A percentile compares a stretch with the other conserved stretches of the same genome.
Conservation (phyloP, 2,797 vertebrate species). For the Melanotaenia pygmaea region DNA sequence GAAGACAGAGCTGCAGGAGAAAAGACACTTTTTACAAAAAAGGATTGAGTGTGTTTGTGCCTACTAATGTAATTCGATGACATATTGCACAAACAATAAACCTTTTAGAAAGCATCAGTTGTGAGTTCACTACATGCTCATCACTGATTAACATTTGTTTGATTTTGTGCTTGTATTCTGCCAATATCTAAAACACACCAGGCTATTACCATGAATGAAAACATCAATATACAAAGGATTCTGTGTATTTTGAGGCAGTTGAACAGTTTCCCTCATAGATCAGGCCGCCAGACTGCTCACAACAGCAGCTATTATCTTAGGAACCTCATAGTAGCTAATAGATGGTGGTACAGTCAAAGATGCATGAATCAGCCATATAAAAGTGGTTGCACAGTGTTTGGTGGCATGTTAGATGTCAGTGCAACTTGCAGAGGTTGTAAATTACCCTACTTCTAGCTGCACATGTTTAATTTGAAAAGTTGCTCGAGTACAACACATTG, state of each 20-base stretch:
- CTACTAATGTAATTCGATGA: neutral
- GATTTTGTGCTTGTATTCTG: slow-evolving; percentile 1
- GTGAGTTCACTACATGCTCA: slow-evolving; percentile 13
- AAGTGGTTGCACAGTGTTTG: slow-evolving; percentile 35
- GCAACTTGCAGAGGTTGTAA: slow-evolving; percentile 33
- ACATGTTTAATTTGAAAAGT: slow-evolving; percentile 47
- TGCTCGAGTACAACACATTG: slow-evolving; percentile 20
- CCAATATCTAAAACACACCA: slow-evolving; percentile 1
- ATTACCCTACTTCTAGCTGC: slow-evolving; percentile 30
- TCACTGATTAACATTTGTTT: slow-evolving; percentile 26
- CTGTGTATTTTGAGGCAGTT: slow-evolving; percentile 12
- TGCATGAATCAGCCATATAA: slow-evolving; percentile 15
- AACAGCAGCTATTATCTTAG: slow-evolving; percentile 23
- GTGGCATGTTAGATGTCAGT: slow-evolving; percentile 30
- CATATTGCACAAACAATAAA: neutral
- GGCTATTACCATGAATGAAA: slow-evolving; percentile 8
- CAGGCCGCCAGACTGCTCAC: slow-evolving; percentile 5
- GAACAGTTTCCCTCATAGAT: slow-evolving; percentile 19
- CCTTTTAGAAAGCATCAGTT: neutral
- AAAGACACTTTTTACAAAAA: neutral
- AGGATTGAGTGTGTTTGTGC: neutral
- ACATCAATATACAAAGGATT: neutral
- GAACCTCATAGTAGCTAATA: slow-evolving; percentile 41
- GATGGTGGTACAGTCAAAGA: slow-evolving; percentile 19
- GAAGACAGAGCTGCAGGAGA: neutral